A percentile compares a stretch with the other conserved stretches of the same genome.
phyloP scores from a whole-genome alignment of 2,113 vertebrate species.

The Marmota monax region DNA sequence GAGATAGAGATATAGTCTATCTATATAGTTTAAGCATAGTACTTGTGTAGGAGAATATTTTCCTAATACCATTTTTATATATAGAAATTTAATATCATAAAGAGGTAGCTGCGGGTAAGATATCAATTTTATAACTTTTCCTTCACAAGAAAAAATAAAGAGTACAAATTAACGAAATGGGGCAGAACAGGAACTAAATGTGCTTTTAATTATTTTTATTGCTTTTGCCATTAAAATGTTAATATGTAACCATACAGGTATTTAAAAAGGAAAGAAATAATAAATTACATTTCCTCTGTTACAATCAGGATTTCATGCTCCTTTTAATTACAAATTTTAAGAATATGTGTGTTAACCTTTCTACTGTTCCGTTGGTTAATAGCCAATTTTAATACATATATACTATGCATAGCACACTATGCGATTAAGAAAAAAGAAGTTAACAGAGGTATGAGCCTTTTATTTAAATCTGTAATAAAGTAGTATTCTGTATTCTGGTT shows the following conservation, averaged over 20 bases:
- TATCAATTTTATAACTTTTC: constrained; percentile 33
- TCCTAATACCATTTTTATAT: not conserved
- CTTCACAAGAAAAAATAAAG: constrained; percentile 29
- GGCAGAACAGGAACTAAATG: constrained; percentile 58
- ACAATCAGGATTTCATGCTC: not conserved
- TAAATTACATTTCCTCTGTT: not conserved
- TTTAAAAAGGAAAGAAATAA: constrained; percentile 42
- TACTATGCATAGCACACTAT: not conserved
- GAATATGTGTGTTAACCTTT: not conserved
- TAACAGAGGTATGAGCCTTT: constrained; percentile 63
- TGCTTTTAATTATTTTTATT: constrained; percentile 65
- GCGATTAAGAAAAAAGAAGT: constrained; percentile 67
- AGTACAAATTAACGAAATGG: constrained; percentile 32
- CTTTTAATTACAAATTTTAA: constrained; percentile 40
- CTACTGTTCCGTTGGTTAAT: not conserved
- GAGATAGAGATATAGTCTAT: not conserved
- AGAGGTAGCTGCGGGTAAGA: not conserved
- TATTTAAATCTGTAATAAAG: constrained; percentile 64
- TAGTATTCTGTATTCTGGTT: constrained; percentile 38
- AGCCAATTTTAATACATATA: constrained; percentile 18
- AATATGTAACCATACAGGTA: constrained; percentile 8
- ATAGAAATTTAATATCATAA: constrained; percentile 54
- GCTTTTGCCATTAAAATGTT: constrained; percentile 52
- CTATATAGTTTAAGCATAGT: not conserved
- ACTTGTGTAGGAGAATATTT: not conserved